Evolutionary conservation across 2,113 vertebrate species (phyloP), one percentile per base, ranked within the genome.

Genomic region (Marmota flaviventris): DNA sequence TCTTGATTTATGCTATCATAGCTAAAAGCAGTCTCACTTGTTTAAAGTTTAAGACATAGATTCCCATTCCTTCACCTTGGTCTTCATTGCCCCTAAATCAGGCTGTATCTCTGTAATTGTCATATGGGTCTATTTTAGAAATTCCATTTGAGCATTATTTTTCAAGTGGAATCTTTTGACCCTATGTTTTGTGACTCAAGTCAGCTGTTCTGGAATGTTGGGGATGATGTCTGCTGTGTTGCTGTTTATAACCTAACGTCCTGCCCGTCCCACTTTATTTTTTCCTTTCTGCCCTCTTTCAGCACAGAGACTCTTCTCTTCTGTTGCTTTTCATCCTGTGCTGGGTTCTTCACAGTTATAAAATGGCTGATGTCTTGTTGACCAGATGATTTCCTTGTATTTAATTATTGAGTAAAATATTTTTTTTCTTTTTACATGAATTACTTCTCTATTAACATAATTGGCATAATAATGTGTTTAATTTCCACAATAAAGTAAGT

Each of bases 401-500:
- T 63, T 93, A 93, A 93, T 76, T 86, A 24, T 48, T 48, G 17
- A 78, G 45, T 67, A 39, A 84, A 58, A 58, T 27, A 29, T 34
- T 87, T 93, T 45, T 45, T 45, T 82, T 75, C 20, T 34, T 70
- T 78, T 79, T 79, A 84, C 20, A 25, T 88, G 16, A 86, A 85
- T 81, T 69, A 76, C 70, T 85, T 53, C 14, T 82, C n/a, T 63
- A 75, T 81, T 84, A 87, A 20, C 20, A 75, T 22, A 88, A 91
- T 39, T 29, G 85, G 25, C 34, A 34, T 32, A 69, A 82, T 14
- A 51, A 76, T 14, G 1, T 29, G 42, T 89, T 85, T 76, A 27
- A 86, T 72, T 96, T 81, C 29, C 8, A 95, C 84, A 51, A 69
- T 63, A 77, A 92, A 93, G 86, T 42, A 58, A 61, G 20, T n/a